Conservation (phyloP, 2,797 vertebrate genomes). For the Mormyrops boulengeri region DNA sequence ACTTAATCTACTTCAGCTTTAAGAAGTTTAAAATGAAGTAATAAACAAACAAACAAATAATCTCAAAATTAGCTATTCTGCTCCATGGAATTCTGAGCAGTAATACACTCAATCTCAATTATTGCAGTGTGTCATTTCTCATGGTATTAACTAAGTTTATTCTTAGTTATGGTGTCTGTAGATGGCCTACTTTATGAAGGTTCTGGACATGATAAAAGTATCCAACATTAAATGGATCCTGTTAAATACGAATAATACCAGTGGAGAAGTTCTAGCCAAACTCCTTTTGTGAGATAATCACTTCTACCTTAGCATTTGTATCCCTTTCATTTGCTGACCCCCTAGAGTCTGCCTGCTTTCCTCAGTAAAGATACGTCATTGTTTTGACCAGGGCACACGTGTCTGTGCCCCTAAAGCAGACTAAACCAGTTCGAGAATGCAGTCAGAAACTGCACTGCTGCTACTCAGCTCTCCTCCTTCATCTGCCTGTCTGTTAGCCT, state of each 20-base stretch:
- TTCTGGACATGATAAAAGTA: constrained; percentile 62
- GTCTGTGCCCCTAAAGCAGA: constrained; percentile 22
- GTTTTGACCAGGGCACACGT: constrained; percentile 39
- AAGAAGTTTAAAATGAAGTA: background rate
- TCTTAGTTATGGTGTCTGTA: constrained; percentile 45
- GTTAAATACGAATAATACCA: background rate
- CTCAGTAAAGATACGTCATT: constrained; percentile 45
- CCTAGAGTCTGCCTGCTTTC: constrained; percentile 55
- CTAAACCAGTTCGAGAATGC: constrained; percentile 32
- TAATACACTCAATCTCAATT: background rate
- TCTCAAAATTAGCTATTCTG: background rate
- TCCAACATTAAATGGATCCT: constrained; percentile 66
- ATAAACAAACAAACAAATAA: background rate
- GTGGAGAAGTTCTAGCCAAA: background rate
- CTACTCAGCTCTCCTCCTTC: constrained; percentile 35
- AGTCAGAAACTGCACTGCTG: constrained; percentile 39
- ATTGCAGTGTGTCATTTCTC: background rate
- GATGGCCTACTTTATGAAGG: constrained; percentile 63
- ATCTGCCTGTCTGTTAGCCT: constrained; percentile 28
- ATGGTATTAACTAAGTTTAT: background rate
- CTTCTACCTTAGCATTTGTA: background rate
- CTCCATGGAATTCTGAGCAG: background rate
- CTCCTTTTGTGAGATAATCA: background rate
- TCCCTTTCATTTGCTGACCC: background rate
- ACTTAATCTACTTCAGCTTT: background rate